Evolutionary conservation across 2,888 invertebrate species (phyloP), one percentile per base, ranked within the genome.

Genomic region (Vesta saturnalis): DNA sequence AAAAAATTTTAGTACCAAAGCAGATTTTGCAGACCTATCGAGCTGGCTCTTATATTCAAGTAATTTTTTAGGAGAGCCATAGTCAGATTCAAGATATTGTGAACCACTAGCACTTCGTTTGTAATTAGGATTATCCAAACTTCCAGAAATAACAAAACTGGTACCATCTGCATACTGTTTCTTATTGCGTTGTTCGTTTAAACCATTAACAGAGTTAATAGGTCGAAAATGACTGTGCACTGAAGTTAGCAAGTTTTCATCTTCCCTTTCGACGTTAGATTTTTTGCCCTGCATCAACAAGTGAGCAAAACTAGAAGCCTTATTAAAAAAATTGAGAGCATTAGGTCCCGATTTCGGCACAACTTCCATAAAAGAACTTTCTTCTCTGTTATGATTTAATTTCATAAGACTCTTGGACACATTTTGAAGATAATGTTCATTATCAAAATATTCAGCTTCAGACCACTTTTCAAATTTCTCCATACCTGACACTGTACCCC

Each of bases 211-310:
- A 76, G 88, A 88, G 76, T 89, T 88, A 76, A 95, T 94, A 14
- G 95, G 94, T 74, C 91, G 89, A 85, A 95, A 95, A 85, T 95
- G 95, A 67, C 94, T 94, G 72, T 90, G 89, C 72, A 90, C 87
- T 5, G 94, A 92, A 15, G 91, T 92, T 70, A 94, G 86, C 74
- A 94, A 84, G 83, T 72, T 65, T 59, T 74, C 74, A 8, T 72
- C 67, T 5, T 73, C 73, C 43, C 67, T 73, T 35, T 73, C 74
- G 19, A 49, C 47, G 55, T 62, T 62, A 10, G 22, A 18, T 15
- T 69, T 71, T 59, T 69, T 69, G 15, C 64, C 58, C 43, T 60
- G 66, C 6, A 61, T 23, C 16, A 57, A 4, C 35, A 47, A 15
- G 43, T 65, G 62, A 10, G 68, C 56, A 30, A 65, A 56, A 56